Percentiles rank a stretch among this genome's conserved stretches.
Evolutionary conservation across 2,113 vertebrate genomes (phyloP).

Genomic region (Cynopterus brachyotis): DNA sequence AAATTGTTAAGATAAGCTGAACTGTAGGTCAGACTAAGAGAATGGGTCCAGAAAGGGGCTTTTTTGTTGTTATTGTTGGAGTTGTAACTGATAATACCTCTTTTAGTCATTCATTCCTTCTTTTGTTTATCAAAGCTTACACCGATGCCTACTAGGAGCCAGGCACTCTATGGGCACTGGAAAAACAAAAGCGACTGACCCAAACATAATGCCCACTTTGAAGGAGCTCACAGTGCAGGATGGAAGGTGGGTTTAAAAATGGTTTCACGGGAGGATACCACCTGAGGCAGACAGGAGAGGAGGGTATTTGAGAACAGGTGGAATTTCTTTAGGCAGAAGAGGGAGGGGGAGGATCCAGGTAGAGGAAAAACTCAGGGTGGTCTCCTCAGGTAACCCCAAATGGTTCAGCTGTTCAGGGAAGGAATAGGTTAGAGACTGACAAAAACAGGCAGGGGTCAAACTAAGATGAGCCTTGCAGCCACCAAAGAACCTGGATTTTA

Average conservation of each 20-base stretch:
- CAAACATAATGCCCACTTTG: too few relatives aligned
- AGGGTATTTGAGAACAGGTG: too few relatives aligned
- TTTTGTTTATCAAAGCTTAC: neutral
- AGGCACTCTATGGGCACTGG: neutral
- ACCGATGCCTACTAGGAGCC: neutral
- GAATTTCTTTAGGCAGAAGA: neutral
- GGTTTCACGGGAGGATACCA: neutral
- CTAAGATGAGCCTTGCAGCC: neutral
- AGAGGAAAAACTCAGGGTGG: neutral
- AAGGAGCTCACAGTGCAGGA: neutral
- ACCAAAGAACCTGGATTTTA: neutral
- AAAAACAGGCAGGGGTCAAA: neutral
- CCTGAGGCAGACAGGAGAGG: neutral
- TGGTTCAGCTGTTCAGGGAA: neutral
- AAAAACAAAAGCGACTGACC: neutral
- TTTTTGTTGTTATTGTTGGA: neutral
- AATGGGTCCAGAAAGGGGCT: neutral
- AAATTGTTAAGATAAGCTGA: neutral
- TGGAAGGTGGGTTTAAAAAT: neutral
- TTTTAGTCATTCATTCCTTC: neutral
- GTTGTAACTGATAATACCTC: neutral
- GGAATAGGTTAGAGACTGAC: neutral
- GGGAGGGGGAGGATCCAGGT: neutral
- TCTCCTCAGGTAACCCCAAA: neutral
- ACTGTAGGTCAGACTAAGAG: neutral